These are phyloP conservation scores for Steromphala cineraria DNA, from an alignment of 2,888 invertebrate species.

Conservation along the genomic window DNA sequence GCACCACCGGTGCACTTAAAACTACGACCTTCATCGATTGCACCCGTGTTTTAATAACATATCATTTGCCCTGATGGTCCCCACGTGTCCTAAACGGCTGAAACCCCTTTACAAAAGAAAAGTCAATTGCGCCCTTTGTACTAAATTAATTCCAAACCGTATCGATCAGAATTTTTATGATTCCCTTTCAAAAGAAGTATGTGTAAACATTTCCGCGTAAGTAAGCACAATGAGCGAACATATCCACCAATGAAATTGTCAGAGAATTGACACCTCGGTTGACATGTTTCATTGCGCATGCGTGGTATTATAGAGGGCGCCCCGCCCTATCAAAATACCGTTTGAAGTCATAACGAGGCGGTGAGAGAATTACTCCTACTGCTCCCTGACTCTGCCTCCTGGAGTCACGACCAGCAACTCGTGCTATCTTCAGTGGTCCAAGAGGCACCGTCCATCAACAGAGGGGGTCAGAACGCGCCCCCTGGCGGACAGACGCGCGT, in stretches of 20 bases:
- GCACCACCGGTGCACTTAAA: background rate
- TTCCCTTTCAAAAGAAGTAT: background rate
- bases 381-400: background rate
- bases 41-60: slow-evolving; percentile 2
- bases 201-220: background rate
- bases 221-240: no score
- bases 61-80: background rate
- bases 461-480: background rate
- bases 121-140: no score
- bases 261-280: background rate
- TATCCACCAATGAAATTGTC: no score
- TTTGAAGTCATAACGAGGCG: slow-evolving; percentile 7
- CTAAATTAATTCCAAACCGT: no score
- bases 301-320: background rate
- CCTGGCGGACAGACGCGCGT: slow-evolving; percentile 2
- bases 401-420: background rate
- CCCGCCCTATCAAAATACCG: background rate
- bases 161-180: background rate
- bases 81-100: background rate
- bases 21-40: background rate
- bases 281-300: background rate
- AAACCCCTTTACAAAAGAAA: background rate
- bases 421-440: background rate
- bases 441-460: background rate
- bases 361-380: background rate